These are phyloP conservation scores for Rhogogaster chlorosoma DNA, from an alignment of 2,888 invertebrate species.

Conservation along the genomic window DNA sequence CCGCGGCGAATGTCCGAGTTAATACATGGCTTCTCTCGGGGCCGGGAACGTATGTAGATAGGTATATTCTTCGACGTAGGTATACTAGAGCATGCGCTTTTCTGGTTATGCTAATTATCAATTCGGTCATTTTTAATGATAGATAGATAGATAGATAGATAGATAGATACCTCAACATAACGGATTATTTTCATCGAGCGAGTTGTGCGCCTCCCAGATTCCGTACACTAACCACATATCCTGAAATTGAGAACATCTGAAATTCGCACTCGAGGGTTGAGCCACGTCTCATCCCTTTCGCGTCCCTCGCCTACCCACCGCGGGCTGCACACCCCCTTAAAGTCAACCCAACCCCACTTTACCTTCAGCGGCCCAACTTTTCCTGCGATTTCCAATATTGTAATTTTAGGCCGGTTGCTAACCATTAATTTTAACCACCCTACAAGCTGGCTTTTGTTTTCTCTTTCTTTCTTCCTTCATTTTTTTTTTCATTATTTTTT, in stretches of 20 bases:
- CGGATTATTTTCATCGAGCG: background rate
- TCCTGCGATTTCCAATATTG: constrained; percentile 49
- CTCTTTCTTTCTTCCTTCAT: background rate
- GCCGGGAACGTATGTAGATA: constrained; percentile 55
- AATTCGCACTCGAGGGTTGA: constrained; percentile 11
- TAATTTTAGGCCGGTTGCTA: constrained; percentile 42
- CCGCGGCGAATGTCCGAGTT: constrained; percentile 70
- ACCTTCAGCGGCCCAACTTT: constrained; percentile 17
- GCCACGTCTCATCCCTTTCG: constrained; percentile 39
- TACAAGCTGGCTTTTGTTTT: constrained; percentile 8
- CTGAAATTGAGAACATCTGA: constrained; percentile 38
- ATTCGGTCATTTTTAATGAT: background rate
- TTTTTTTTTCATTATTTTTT: background rate
- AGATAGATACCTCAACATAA: background rate
- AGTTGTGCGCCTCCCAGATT: background rate
- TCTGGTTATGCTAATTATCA: constrained; percentile 70
- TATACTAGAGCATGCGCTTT: constrained; percentile 7
- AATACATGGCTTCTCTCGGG: constrained; percentile 73
- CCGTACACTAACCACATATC: background rate
- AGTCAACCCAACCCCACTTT: constrained; percentile 27
- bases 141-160: background rate
- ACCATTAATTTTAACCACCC: constrained; percentile 44
- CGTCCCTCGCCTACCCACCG: constrained; percentile 21
- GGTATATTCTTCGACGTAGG: constrained; percentile 38
- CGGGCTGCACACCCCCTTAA: constrained; percentile 32